A percentile compares a stretch with the other conserved stretches of the same genome.
Conservation (phyloP, 2,113 vertebrate species). For the Xerus inauris region DNA sequence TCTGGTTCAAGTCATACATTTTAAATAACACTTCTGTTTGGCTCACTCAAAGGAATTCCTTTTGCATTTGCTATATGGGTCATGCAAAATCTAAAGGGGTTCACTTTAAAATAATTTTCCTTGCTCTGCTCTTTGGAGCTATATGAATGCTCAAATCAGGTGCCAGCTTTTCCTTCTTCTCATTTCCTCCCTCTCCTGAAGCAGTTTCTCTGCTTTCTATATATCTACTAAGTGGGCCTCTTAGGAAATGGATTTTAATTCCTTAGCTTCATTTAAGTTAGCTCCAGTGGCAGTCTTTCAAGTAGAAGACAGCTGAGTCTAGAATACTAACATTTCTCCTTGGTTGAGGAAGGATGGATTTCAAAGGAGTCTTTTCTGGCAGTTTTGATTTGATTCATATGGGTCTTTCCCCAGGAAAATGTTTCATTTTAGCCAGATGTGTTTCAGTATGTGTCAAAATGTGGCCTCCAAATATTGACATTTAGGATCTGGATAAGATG, state of each 20-base stretch:
- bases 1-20: not conserved
- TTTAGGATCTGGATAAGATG: conserved; percentile 42
- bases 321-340: not conserved
- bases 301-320: not conserved
- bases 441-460: not conserved
- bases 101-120: not conserved
- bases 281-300: not conserved
- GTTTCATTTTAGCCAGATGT: conserved; percentile 32
- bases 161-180: conserved; percentile 21
- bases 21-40: conserved; percentile 11
- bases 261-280: not conserved
- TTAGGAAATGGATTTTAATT: conserved; percentile 10
- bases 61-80: not conserved
- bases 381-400: not conserved
- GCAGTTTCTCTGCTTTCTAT: not conserved
- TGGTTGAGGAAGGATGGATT: not conserved
- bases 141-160: not conserved
- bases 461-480: not conserved
- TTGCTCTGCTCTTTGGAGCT: not conserved
- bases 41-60: not conserved
- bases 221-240: not conserved
- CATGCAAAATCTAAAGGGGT: not conserved
- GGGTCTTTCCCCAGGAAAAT: not conserved
- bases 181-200: not conserved
- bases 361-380: conserved; percentile 13